These are phyloP conservation scores for Microcebus tavaratra DNA, from an alignment of 2,113 vertebrate genomes.

Conservation along the genomic window DNA sequence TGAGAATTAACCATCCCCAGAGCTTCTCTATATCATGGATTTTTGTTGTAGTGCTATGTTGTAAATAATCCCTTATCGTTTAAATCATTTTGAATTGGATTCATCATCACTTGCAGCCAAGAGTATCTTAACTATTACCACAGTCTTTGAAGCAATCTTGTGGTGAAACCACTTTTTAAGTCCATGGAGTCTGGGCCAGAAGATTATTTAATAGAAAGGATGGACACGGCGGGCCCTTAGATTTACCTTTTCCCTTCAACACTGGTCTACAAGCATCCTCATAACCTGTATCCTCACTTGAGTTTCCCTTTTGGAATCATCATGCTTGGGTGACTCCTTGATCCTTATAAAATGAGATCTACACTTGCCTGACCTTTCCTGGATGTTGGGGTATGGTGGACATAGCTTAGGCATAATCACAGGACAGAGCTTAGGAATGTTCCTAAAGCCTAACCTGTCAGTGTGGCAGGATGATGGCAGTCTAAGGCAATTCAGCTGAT, in stretches of 20 bases:
- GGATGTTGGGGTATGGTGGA: not conserved
- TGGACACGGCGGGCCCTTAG: not conserved
- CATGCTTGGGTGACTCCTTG: not conserved
- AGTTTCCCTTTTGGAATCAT: not conserved
- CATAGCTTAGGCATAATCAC: not conserved
- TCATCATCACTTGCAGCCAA: not conserved
- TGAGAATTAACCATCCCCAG: not conserved
- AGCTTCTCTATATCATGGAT: not conserved
- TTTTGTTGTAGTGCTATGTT: not conserved
- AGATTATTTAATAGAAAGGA: not conserved
- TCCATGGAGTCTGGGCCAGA: not conserved
- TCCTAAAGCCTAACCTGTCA: not conserved
- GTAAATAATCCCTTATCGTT: not conserved
- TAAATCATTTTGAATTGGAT: conserved; percentile 20
- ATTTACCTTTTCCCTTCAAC: not conserved
- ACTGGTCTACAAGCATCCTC: not conserved
- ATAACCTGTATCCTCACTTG: not conserved
- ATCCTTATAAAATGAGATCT: not conserved
- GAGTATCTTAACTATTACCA: not conserved
- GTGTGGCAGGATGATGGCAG: not conserved
- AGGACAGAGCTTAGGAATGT: not conserved
- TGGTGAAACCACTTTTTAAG: not conserved
- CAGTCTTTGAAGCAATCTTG: not conserved
- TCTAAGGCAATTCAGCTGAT: not conserved
- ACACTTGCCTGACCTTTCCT: not conserved